phyloP scores from a whole-genome alignment of 2,888 invertebrate species.

The Andrena haemorrhoa region DNA sequence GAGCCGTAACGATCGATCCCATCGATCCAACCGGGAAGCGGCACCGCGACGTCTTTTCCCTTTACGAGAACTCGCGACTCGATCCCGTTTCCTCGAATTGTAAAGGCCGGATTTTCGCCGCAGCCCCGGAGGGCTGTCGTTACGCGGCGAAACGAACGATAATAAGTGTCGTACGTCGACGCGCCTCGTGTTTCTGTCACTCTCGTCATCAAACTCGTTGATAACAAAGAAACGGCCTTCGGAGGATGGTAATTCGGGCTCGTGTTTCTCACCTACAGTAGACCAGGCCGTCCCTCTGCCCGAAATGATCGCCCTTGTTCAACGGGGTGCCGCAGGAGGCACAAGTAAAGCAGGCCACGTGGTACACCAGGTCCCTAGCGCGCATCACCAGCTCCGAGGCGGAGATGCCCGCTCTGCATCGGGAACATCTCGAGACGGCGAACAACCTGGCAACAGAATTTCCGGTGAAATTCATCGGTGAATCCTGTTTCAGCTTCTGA shows the following conservation, averaged over 20 bases:
- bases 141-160: conserved; percentile 43
- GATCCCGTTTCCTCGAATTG: conserved; percentile 36
- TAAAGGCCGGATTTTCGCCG: conserved; percentile 50
- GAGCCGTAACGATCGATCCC: conserved; percentile 30
- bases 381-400: conserved; percentile 96
- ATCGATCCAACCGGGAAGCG: conserved; percentile 48
- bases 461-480: not conserved
- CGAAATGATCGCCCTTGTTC: conserved; percentile 96
- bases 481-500: not conserved
- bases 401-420: conserved; percentile 94
- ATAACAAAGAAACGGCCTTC: conserved; percentile 75
- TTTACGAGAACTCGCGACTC: conserved; percentile 51
- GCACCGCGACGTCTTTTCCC: conserved; percentile 59
- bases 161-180: conserved; percentile 58
- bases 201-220: conserved; percentile 75
- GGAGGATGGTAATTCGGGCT: conserved; percentile 71
- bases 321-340: conserved; percentile 92
- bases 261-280: conserved; percentile 87
- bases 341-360: conserved; percentile 96
- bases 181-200: conserved; percentile 70
- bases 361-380: conserved; percentile 94
- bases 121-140: conserved; percentile 52
- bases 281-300: conserved; percentile 93
- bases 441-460: conserved; percentile 89
- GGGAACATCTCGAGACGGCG: conserved; percentile 93